Percentiles rank a stretch among this genome's conserved stretches.
Evolutionary conservation across 2,113 vertebrate species (phyloP).

Genomic region (Lathamus discolor): DNA sequence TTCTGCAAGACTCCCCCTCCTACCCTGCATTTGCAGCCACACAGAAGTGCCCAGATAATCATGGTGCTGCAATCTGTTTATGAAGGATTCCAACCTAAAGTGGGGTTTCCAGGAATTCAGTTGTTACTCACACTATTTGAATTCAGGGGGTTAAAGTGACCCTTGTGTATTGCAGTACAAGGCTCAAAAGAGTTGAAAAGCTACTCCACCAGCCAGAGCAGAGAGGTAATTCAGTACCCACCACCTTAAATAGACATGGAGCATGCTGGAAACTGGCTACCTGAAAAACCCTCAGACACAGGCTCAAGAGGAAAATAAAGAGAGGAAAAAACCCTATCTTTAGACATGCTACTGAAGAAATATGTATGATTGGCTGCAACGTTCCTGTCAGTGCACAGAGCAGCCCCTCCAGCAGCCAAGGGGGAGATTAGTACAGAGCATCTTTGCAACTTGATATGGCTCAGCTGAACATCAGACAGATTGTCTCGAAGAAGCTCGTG

Average conservation of each 20-base stretch:
- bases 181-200: not conserved
- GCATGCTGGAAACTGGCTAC: not conserved
- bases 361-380: rapidly evolving
- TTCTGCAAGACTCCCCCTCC: not conserved
- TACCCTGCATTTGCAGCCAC: not conserved
- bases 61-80: not conserved
- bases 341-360: not conserved
- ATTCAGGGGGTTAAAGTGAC: not conserved
- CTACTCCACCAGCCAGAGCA: not conserved
- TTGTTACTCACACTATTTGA: rapidly evolving
- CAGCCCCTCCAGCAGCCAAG: not conserved
- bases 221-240: too few species aligned
- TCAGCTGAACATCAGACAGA: not conserved
- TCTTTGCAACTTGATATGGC: rapidly evolving
- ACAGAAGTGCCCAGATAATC: not conserved
- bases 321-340: rapidly evolving
- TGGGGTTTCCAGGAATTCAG: not conserved
- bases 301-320: rapidly evolving
- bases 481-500: not conserved
- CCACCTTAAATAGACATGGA: rapidly evolving
- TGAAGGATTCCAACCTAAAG: not conserved
- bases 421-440: not conserved
- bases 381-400: rapidly evolving
- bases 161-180: not conserved
- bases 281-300: not conserved